Percentiles rank a stretch among this genome's conserved stretches.
Evolutionary conservation across 2,113 vertebrate genomes (phyloP).

Genomic region (Polypterus senegalus): DNA sequence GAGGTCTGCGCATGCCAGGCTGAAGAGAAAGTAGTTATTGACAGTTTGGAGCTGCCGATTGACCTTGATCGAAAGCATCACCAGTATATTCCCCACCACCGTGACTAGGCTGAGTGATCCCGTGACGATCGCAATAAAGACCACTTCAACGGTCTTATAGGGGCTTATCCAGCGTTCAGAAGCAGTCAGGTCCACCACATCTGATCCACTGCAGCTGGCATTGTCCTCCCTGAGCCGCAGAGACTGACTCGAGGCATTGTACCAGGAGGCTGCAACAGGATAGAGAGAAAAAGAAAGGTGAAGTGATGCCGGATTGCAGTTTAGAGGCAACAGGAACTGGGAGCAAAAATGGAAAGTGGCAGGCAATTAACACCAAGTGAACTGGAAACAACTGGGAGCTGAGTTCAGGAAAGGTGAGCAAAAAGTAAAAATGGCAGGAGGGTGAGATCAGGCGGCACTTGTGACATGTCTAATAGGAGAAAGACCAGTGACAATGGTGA

Average conservation of each 20-base stretch:
- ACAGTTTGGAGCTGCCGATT: slow-evolving; percentile 95
- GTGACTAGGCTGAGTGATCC: slow-evolving; percentile 93
- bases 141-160: slow-evolving; percentile 85
- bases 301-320: no score
- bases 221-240: slow-evolving; percentile 50
- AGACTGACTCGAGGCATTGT: slow-evolving; percentile 47
- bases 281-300: slow-evolving; percentile 5
- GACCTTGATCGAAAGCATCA: slow-evolving; percentile 98
- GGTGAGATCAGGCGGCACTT: no score
- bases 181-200: slow-evolving; percentile 41
- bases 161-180: slow-evolving; percentile 39
- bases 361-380: no score
- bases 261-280: slow-evolving; percentile 44
- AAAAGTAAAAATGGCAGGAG: no score
- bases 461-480: no score
- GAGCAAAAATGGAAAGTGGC: no score
- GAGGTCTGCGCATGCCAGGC: slow-evolving; percentile 84
- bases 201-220: slow-evolving; percentile 49
- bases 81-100: slow-evolving; percentile 87
- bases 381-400: no score
- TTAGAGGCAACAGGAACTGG: no score
- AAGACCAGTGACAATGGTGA: no score
- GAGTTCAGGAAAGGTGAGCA: no score
- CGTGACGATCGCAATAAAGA: slow-evolving; percentile 85
- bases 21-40: slow-evolving; percentile 97